A percentile compares a stretch with the other conserved stretches of the same genome.
Conservation (phyloP, 2,888 invertebrate genomes). For the Drosophila paucipuncta region DNA sequence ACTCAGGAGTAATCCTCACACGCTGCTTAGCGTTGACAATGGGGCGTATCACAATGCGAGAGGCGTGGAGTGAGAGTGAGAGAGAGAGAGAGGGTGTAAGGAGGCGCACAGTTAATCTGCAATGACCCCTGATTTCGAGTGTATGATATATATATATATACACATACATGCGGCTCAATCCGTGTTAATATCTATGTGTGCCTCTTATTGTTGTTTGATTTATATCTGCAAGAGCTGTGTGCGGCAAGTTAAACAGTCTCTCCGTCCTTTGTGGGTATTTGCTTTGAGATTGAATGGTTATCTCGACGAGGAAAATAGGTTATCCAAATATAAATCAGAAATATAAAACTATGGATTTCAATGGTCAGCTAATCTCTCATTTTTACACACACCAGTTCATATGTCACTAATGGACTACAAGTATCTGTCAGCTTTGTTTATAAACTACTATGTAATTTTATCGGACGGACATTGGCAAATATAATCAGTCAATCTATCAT, state of each 20-base stretch:
- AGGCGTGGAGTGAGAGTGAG: constrained; percentile 44
- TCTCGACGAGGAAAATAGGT: constrained; percentile 45
- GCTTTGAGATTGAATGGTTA: constrained; percentile 12
- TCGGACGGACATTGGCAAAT: constrained; percentile 30
- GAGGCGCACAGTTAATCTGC: constrained; percentile 74
- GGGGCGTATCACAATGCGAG: constrained; percentile 51
- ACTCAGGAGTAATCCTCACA: constrained; percentile 68
- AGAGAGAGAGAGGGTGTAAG: constrained; percentile 37
- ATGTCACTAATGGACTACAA: constrained; percentile 47
- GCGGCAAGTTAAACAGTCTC: constrained; percentile 50
- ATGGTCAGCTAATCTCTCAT: constrained; percentile 39
- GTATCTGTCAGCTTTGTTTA: constrained; percentile 8
- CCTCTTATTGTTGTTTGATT: constrained; percentile 64
- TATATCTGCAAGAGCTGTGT: constrained; percentile 56
- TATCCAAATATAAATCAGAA: constrained; percentile 60
- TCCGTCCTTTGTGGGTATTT: constrained; percentile 23
- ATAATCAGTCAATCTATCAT: constrained; percentile 55
- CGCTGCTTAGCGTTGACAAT: constrained; percentile 75
- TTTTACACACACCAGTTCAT: constrained; percentile 7
- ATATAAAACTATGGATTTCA: constrained; percentile 43
- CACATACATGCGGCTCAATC: constrained; percentile 33
- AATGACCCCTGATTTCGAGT: constrained; percentile 56
- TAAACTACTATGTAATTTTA: constrained; percentile 18
- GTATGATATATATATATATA: constrained; percentile 12
- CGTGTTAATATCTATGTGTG: constrained; percentile 46